These are phyloP conservation scores for Beris chalybata DNA, from an alignment of 2,888 invertebrate genomes.

Conservation along the genomic window DNA sequence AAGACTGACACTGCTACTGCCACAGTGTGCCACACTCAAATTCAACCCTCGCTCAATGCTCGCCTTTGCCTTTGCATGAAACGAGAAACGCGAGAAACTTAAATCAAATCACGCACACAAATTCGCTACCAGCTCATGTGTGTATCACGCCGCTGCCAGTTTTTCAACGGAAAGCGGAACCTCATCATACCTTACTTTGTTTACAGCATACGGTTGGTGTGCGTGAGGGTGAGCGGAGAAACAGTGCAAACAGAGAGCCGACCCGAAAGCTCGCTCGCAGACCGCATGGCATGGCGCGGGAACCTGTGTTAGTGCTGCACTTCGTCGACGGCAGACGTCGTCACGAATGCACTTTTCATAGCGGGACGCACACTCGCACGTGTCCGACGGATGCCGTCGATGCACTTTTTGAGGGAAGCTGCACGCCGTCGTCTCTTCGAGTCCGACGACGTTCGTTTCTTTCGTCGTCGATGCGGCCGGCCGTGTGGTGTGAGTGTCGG, in stretches of 20 bases:
- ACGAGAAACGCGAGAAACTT: background rate
- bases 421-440: background rate
- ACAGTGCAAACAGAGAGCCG: too few species aligned
- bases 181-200: too few species aligned
- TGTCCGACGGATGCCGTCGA: slow-evolving; percentile 5
- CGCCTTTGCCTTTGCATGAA: too few species aligned
- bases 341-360: background rate
- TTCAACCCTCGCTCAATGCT: background rate
- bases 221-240: slow-evolving; percentile 8
- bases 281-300: too few species aligned
- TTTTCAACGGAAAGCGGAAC: too few species aligned
- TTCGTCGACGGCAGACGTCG: background rate
- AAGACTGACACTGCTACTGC: slow-evolving; percentile 15
- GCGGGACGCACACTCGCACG: background rate
- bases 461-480: background rate
- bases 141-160: background rate
- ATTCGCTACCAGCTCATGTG: background rate
- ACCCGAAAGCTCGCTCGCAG: too few species aligned
- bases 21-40: background rate
- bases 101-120: background rate
- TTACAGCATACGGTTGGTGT: background rate
- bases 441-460: background rate
- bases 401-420: background rate
- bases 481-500: slow-evolving; percentile 1
- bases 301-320: background rate